Percentiles rank a stretch among this genome's conserved stretches.
phyloP scores from a whole-genome alignment of 2,888 invertebrate genomes.

The Pristionchus maxplancki region DNA sequence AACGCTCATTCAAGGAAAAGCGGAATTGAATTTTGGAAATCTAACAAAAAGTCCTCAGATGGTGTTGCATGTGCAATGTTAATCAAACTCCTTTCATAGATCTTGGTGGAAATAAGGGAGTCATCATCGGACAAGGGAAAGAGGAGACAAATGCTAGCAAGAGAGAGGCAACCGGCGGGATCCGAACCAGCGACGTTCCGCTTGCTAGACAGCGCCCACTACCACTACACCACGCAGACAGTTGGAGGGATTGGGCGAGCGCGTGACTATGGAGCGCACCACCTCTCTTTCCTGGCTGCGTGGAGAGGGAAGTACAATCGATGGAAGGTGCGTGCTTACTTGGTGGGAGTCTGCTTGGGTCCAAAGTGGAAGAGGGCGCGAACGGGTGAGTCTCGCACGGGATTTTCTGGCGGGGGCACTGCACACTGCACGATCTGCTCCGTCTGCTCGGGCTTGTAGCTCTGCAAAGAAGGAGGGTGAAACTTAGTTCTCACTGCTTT shows the following conservation, averaged over 20 bases:
- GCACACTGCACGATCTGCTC: slow-evolving; percentile 44
- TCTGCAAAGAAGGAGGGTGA: not conserved
- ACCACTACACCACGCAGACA: slow-evolving; percentile 29
- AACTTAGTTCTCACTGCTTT: not conserved
- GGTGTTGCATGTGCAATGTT: slow-evolving; percentile 47
- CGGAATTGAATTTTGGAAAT: not conserved
- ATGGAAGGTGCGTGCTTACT: slow-evolving; percentile 51
- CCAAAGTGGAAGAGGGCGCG: slow-evolving; percentile 62
- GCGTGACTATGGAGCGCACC: not conserved
- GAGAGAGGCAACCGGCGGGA: not conserved
- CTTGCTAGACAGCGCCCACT: not conserved
- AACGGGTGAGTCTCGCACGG: slow-evolving; percentile 40
- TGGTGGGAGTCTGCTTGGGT: slow-evolving; percentile 66
- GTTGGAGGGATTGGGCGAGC: not conserved
- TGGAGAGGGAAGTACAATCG: not conserved
- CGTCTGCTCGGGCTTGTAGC: slow-evolving; percentile 41
- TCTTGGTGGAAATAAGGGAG: slow-evolving; percentile 42
- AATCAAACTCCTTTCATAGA: slow-evolving; percentile 49
- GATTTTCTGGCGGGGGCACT: not conserved
- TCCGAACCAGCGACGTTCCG: not conserved
- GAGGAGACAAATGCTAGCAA: not conserved
- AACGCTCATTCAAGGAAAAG: not conserved
- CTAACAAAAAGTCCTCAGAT: slow-evolving; percentile 47
- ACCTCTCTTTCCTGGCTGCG: not conserved
- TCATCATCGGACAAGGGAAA: slow-evolving; percentile 12